Percentiles rank a stretch among this genome's conserved stretches.
Conservation (phyloP, 92 coral and sea anemone genomes). For the Epizoanthus fatuus region DNA sequence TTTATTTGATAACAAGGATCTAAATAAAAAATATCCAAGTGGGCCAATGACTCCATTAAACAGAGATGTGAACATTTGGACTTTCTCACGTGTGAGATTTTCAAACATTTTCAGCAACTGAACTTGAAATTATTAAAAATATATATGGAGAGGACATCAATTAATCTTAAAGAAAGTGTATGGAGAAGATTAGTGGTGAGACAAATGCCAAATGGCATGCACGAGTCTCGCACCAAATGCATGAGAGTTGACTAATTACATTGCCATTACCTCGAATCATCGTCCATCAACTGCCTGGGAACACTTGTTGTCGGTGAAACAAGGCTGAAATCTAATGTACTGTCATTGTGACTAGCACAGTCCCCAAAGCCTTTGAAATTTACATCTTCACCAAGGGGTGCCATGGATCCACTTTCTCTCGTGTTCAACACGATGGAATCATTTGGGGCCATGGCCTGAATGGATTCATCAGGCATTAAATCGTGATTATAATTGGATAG, state of each 20-base stretch:
- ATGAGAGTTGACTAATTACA: constrained; percentile 8
- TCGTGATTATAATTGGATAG: constrained; percentile 18
- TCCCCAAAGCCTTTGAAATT: constrained; percentile 42
- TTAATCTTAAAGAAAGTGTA: constrained; percentile 1
- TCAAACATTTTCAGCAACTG: too few relatives aligned
- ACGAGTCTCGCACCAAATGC: neutral
- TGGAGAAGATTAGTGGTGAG: neutral
- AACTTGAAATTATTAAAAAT: neutral
- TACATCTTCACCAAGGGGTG: constrained; percentile 35
- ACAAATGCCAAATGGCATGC: neutral
- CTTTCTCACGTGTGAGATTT: neutral
- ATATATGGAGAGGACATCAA: neutral
- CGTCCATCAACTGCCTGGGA: neutral
- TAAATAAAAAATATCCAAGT: too few relatives aligned
- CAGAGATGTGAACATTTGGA: neutral
- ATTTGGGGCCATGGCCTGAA: constrained; percentile 13
- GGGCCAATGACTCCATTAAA: too few relatives aligned
- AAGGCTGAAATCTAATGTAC: constrained; percentile 22
- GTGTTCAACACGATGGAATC: constrained; percentile 35
- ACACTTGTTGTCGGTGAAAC: neutral
- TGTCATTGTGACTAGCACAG: constrained; percentile 9
- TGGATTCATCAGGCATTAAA: constrained; percentile 24
- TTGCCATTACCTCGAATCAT: constrained; percentile 3
- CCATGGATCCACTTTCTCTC: constrained; percentile 42
- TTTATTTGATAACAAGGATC: too few relatives aligned